Percentiles rank a stretch among this genome's conserved stretches.
These are phyloP conservation scores for Drosophila pseudoananassae DNA, from an alignment of 1,140 invertebrate species.

Conservation along the genomic window DNA sequence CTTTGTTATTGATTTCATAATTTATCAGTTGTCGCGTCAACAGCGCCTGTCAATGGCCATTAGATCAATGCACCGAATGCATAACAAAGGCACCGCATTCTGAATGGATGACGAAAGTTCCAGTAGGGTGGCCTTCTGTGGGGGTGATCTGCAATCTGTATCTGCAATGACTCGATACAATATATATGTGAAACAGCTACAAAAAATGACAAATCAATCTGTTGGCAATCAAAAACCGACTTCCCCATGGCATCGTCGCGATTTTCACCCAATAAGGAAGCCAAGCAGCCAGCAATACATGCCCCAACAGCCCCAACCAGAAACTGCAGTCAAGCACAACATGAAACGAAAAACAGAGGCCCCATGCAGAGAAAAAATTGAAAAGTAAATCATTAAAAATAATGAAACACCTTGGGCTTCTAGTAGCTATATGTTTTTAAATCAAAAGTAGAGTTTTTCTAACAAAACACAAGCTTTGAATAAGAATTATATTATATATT, in stretches of 20 bases:
- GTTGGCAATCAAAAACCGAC: slow-evolving; percentile 70
- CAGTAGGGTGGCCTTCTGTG: slow-evolving; percentile 1
- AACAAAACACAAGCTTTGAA: not conserved
- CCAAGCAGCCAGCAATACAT: slow-evolving; percentile 54
- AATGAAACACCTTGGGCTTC: not conserved
- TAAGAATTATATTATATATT: not conserved
- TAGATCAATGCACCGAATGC: slow-evolving; percentile 51
- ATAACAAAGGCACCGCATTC: slow-evolving; percentile 46
- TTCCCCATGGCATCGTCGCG: slow-evolving; percentile 55
- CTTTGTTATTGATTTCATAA: slow-evolving; percentile 77
- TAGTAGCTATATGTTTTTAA: not conserved
- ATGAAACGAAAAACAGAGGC: slow-evolving; percentile 33
- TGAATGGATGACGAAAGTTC: slow-evolving; percentile 18
- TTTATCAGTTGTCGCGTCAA: slow-evolving; percentile 25
- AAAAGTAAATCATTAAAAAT: not conserved
- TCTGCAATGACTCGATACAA: not conserved
- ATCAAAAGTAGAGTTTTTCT: not conserved
- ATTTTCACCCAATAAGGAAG: slow-evolving; percentile 83
- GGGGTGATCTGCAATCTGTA: not conserved
- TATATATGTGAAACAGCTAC: not conserved
- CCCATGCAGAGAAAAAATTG: slow-evolving; percentile 8
- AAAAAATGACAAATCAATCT: slow-evolving; percentile 77
- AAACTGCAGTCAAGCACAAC: slow-evolving; percentile 75
- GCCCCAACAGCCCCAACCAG: slow-evolving; percentile 58
- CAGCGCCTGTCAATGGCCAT: slow-evolving; percentile 66